These are phyloP conservation scores for Lepus townsendii DNA, from an alignment of 2,797 vertebrate species.

Conservation along the genomic window DNA sequence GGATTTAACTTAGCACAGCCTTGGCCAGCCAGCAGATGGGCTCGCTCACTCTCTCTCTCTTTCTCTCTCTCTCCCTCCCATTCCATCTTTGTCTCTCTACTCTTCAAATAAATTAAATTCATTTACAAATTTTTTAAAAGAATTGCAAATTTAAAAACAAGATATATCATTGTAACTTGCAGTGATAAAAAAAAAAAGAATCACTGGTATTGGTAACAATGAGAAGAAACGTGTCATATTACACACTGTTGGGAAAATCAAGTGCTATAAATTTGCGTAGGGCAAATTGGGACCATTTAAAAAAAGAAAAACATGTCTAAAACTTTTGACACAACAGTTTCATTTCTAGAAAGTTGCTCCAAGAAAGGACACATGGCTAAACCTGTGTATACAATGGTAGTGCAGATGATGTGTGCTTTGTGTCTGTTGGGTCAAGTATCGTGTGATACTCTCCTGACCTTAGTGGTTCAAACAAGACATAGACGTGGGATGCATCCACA, in stretches of 20 bases:
- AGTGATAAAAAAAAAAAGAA: neutral
- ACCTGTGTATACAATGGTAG: neutral
- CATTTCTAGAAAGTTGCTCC: constrained; percentile 26
- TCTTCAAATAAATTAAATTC: no score
- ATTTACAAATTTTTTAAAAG: neutral
- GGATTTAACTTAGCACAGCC: no score
- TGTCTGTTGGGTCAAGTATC: neutral
- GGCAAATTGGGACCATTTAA: neutral
- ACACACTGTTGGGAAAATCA: neutral
- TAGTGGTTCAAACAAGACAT: neutral
- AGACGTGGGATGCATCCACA: neutral
- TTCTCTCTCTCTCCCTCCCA: no score
- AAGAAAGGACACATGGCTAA: constrained; percentile 27
- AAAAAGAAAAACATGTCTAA: neutral
- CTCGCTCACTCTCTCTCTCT: no score
- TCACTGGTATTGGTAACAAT: neutral
- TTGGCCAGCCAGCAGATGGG: no score
- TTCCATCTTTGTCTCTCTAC: no score
- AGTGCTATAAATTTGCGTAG: neutral
- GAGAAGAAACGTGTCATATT: neutral
- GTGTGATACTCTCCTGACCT: neutral
- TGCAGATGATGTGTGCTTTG: neutral
- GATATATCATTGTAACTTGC: constrained; percentile 5
- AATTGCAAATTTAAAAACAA: constrained; percentile 28
- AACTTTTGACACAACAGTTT: constrained; percentile 7